Evolutionary conservation across 2,797 vertebrate genomes (phyloP), one percentile per base, ranked within the genome.

Genomic region (Paguma larvata): DNA sequence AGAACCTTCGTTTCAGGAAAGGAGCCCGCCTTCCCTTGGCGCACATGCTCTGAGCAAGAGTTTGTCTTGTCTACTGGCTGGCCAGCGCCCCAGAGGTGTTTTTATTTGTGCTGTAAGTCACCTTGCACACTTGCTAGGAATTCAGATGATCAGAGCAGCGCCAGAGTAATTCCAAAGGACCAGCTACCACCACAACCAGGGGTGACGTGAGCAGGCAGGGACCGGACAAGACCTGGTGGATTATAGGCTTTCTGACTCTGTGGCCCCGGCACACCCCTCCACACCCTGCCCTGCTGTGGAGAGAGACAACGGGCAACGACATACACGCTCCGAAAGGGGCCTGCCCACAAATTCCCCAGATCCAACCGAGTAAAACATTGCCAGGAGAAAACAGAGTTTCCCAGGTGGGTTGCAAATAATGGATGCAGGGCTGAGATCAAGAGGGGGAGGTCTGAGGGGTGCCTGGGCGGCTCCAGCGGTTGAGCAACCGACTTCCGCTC

Each of bases 291-390:
- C 4, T 12, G 5, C 21, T n/a, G 46, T 32, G 48, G 34, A 41
- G 23, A n/a, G n/a, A 9, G 2, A 19, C 25, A 4, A 70, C 2
- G 12, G 32, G 0, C 30, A 5, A 51, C 32, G 6, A 59, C 21
- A 6, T 1, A 2, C 5, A 25, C 2, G 11, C 38, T 59, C n/a
- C 41, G 41, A 67, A 32, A 68, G 9, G 56, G 75, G 3, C 2
- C 23, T 63, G 9, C 27, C 88, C 77, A 75, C 86, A 88, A 53
- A 87, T 62, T 14, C 51, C 63, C 84, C 93, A 67, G 34, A 41
- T 89, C 83, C 46, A 85, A 38, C 3, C 1, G 48, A 21, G 16
- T 34, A 11, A 83, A 80, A 93, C 11, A 30, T 15, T 53, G 27
- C 38, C 23, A 77, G 79, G n/a, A 78, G n/a, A 85, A 86, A 27